Conservation (phyloP, 2,797 vertebrate species). For the Thamnophis elegans region DNA sequence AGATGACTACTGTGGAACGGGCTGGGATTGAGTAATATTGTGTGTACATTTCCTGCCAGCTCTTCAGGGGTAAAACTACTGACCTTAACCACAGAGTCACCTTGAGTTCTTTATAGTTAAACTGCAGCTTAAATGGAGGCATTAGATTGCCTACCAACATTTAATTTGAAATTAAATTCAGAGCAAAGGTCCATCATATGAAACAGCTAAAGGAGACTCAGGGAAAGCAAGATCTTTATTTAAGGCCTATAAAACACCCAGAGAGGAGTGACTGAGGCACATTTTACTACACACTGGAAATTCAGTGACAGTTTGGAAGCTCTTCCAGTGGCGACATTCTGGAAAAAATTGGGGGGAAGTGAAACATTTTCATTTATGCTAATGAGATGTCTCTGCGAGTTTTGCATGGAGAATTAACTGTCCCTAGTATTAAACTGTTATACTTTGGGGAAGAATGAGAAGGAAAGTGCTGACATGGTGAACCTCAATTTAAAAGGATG, state of each 20-base stretch:
- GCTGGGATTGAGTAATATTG: slow-evolving; percentile 73
- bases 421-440: neutral
- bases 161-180: neutral
- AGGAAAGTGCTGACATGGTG: neutral
- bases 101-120: slow-evolving; percentile 49
- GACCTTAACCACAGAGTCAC: slow-evolving; percentile 59
- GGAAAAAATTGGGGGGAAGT: neutral
- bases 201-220: neutral
- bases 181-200: neutral
- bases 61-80: slow-evolving; percentile 50
- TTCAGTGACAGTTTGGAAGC: neutral
- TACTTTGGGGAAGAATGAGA: neutral
- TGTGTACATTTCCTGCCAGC: slow-evolving; percentile 69
- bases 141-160: neutral
- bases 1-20: slow-evolving; percentile 67
- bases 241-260: neutral
- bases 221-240: neutral
- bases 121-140: slow-evolving; percentile 24
- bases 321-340: neutral
- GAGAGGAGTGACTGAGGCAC: neutral
- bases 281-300: neutral
- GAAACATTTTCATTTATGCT: neutral
- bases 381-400: neutral
- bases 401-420: neutral
- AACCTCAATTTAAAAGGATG: neutral